These are phyloP conservation scores for Theonella swinhoei DNA, from an alignment of 37 sponge, comb jelly and placozoan species.

Conservation along the genomic window DNA sequence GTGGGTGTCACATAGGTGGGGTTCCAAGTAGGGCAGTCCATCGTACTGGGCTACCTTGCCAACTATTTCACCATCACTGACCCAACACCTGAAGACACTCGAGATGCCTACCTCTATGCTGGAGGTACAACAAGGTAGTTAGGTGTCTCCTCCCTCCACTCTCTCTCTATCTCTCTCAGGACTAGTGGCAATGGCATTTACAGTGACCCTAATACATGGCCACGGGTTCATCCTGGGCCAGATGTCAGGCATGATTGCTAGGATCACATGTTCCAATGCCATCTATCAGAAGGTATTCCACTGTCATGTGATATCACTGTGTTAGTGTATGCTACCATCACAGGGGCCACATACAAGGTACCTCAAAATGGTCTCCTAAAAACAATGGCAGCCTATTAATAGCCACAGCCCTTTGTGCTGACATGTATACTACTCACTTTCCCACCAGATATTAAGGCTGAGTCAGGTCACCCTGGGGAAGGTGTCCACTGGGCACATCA, in stretches of 20 bases:
- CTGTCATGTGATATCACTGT: no score
- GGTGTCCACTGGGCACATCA: slow-evolving; percentile 73
- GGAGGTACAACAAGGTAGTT: slow-evolving; percentile 21
- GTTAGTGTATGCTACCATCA: neutral
- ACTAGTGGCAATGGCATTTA: slow-evolving; percentile 21
- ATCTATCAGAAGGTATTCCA: slow-evolving; percentile 62
- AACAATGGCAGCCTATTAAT: no score
- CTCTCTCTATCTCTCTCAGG: slow-evolving; percentile 10
- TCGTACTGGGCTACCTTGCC: slow-evolving; percentile 57
- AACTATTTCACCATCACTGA: slow-evolving; percentile 55
- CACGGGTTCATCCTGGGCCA: slow-evolving; percentile 34
- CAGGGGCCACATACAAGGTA: no score
- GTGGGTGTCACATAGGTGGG: slow-evolving; percentile 16
- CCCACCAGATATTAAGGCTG: slow-evolving; percentile 50
- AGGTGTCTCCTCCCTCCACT: neutral
- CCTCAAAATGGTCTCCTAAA: no score
- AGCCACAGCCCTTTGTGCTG: no score
- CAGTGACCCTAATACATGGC: slow-evolving; percentile 31
- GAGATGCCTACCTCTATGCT: slow-evolving; percentile 71
- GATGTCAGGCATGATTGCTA: slow-evolving; percentile 45
- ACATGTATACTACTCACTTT: no score
- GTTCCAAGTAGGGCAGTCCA: slow-evolving; percentile 46
- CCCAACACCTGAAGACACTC: slow-evolving; percentile 26
- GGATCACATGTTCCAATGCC: slow-evolving; percentile 55
- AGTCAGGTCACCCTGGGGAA: slow-evolving; percentile 59